Conservation (phyloP, 1,140 invertebrate species). For the Heterodera schachtii region DNA sequence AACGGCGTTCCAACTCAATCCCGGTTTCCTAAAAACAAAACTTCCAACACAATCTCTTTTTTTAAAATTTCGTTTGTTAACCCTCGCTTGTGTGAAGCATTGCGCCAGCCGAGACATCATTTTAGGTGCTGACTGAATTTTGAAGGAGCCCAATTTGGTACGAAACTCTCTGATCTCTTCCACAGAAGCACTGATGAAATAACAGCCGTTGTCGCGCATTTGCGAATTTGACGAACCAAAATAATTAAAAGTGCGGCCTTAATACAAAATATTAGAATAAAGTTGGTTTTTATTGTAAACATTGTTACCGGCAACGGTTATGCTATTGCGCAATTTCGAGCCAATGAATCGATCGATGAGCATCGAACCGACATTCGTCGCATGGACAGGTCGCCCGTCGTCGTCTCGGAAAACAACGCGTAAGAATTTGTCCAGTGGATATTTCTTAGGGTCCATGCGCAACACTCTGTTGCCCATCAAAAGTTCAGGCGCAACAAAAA, state of each 20-base stretch:
- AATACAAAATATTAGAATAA: slow-evolving; percentile 7
- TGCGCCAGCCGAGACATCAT: slow-evolving; percentile 57
- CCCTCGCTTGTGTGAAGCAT: slow-evolving; percentile 54
- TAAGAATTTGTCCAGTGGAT: slow-evolving; percentile 42
- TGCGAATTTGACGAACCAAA: slow-evolving; percentile 57
- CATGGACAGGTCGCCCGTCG: slow-evolving; percentile 34
- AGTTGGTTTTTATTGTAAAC: not conserved
- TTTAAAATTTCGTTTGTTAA: slow-evolving; percentile 2
- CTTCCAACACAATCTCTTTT: slow-evolving; percentile 8
- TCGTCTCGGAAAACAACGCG: slow-evolving; percentile 51
- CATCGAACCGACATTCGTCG: slow-evolving; percentile 27
- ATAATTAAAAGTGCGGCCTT: slow-evolving; percentile 51
- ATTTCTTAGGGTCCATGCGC: slow-evolving; percentile 37
- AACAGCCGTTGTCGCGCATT: slow-evolving; percentile 55
- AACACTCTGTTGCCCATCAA: slow-evolving; percentile 48
- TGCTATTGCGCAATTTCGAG: slow-evolving; percentile 25
- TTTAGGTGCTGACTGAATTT: slow-evolving; percentile 50
- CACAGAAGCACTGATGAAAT: slow-evolving; percentile 49
- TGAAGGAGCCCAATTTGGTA: slow-evolving; percentile 42
- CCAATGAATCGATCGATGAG: slow-evolving; percentile 46
- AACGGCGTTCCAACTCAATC: slow-evolving; percentile 38
- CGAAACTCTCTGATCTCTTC: slow-evolving; percentile 46
- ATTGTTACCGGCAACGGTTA: slow-evolving; percentile 34
- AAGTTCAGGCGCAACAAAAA: slow-evolving; percentile 48
- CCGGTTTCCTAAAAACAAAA: slow-evolving; percentile 37